Evolutionary conservation across 2,113 vertebrate genomes (phyloP).

Genomic region (Hippocampus guttulatus): DNA sequence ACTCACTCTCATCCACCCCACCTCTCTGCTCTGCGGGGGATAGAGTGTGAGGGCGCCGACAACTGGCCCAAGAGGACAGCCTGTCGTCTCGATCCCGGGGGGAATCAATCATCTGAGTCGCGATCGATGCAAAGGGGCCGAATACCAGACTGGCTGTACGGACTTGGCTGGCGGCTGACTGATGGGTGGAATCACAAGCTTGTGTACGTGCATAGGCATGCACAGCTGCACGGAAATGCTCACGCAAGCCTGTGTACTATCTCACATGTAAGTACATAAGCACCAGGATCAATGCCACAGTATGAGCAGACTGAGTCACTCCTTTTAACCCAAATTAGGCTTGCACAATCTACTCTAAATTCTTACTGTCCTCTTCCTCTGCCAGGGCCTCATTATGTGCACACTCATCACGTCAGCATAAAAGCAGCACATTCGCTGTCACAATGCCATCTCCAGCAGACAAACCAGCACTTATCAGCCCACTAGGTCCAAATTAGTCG

Average conservation of each 20-base stretch:
- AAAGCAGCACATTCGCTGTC: slow-evolving; percentile 32
- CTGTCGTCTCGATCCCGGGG: slow-evolving; percentile 16
- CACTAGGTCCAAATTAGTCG: slow-evolving; percentile 44
- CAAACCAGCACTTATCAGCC: slow-evolving; percentile 46
- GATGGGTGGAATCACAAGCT: slow-evolving; percentile 26
- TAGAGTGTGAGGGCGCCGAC: slow-evolving; percentile 40
- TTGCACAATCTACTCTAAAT: slow-evolving; percentile 2
- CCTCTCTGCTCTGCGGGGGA: slow-evolving; percentile 25
- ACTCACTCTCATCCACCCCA: not conserved
- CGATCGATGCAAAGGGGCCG: slow-evolving; percentile 54
- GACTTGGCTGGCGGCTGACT: slow-evolving; percentile 38
- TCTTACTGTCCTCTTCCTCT: slow-evolving; percentile 13
- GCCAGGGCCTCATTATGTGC: slow-evolving; percentile 10
- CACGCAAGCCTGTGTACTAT: slow-evolving; percentile 10
- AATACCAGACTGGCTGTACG: slow-evolving; percentile 28
- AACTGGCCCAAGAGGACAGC: slow-evolving; percentile 34
- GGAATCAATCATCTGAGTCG: slow-evolving; percentile 56
- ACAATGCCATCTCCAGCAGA: slow-evolving; percentile 15
- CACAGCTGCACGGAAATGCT: slow-evolving; percentile 12
- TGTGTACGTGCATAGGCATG: slow-evolving; percentile 27
- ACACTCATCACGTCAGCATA: slow-evolving; percentile 17
- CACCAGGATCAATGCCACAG: not conserved
- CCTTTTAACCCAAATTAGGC: slow-evolving; percentile 10
- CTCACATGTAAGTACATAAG: slow-evolving; percentile 16
- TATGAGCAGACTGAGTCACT: slow-evolving; percentile 10